Evolutionary conservation across 2,888 invertebrate species (phyloP), one percentile per base, ranked within the genome.

Genomic region (Colostygia pectinataria): DNA sequence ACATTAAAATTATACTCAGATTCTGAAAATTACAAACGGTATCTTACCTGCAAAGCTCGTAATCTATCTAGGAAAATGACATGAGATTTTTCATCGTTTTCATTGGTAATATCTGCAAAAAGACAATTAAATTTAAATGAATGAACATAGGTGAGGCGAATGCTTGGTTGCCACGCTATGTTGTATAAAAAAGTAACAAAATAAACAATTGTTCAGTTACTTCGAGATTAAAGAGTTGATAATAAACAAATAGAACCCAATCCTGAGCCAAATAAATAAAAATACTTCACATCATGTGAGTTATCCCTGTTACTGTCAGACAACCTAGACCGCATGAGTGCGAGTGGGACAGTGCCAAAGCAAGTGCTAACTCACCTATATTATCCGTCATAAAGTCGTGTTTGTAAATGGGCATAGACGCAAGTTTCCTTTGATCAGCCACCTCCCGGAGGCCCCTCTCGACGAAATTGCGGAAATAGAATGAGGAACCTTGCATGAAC

Each of bases 381-480:
- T 80, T 83, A 13, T 85, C 83, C 0, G 75, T 54, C 42, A 81
- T 82, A 63, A 76, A 85, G 64, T 84, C 86, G 61, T 83, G 83
- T 46, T 81, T 82, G 68, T 71, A 84, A 4, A 83, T 66, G 2
- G 84, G 80, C 71, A 78, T 69, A 24, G 82, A 65, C 48, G 80
- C 71, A 32, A 82, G 63, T 39, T 82, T 83, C 51, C 90, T 64
- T 63, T 88, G 84, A 47, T 90, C 90, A 32, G 84, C 90, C 27
- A 90, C 87, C 57, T 90, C 89, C 2, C 79, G 71, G 53, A 97
- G 84, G 0, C 96, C 96, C 38, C 94, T 91, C 77, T 95, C 94
- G 59, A 97, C 96, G 75, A 95, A 97, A 71, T 95, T 95, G 74
- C 96, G 95, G 91, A 97, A 97, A 83, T 95, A 95, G 75, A 94